Base-by-base conservation (phyloP, 1,140 invertebrate species). In the Bombus waltoni region DNA sequence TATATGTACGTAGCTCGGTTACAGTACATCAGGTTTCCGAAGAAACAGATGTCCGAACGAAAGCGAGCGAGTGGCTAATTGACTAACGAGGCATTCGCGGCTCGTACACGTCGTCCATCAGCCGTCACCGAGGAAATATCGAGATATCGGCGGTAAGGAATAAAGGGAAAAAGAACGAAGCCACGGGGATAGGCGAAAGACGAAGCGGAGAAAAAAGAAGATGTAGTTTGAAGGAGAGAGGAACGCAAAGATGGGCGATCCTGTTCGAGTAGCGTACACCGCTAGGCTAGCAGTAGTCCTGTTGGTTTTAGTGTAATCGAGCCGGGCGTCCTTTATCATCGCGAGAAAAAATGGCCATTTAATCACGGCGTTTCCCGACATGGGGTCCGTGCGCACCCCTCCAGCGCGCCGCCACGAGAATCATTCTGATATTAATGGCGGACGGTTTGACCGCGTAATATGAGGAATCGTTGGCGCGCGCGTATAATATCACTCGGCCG, bases 351-450 rank as follows among this genome's bases (percentile, higher is more conserved):
- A 53, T 77, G 72, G 78, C 47, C 87, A 47, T 85, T 90, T 91
- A 91, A 91, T 91, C 89, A 79, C 83, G 53, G 79, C 84, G 85
- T 84, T 77, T 83, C 87, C 77, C 87, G 32, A 88, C 87, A 81
- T 88, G 87, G 85, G 87, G 87, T 84, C 87, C 81, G 6, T n/a
- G 28, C 53, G 70, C 75, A 86, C 81, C 87, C 87, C 81, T 84
- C 81, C 59, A 85, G 72, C 74, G 38, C 59, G 62, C 62, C 35
- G 73, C 75, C 65, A 32, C 81, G 80, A 75, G 75, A 76, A 75
- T 53, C 75, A n/a, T 71, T 76, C 53, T 65, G 76, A 87, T 88
- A 88, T 88, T 88, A 88, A 88, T 88, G 81, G 85, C 53, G 77
- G 68, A 88, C 53, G 53, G 87, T 88, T 87, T 76, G 87, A 87